Conservation (phyloP, 2,797 vertebrate species). For the Carduelis carduelis region DNA sequence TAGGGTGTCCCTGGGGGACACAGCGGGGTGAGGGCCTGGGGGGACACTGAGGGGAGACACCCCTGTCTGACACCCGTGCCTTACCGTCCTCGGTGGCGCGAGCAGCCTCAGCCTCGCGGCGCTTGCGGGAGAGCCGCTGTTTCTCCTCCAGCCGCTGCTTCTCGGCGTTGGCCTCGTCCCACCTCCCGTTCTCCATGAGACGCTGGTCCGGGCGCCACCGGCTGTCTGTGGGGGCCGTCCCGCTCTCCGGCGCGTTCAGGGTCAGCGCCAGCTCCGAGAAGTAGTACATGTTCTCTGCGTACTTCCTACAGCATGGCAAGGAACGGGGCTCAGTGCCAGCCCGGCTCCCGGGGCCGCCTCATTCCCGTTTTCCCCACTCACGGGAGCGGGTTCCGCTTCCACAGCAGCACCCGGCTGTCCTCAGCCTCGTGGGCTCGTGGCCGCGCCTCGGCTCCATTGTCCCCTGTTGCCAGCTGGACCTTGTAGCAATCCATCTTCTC, state of each 20-base stretch:
- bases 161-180: constrained; percentile 94
- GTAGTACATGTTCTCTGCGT: constrained; percentile 94
- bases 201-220: constrained; percentile 89
- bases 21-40: neutral
- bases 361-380: constrained; percentile 70
- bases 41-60: neutral
- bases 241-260: constrained; percentile 85
- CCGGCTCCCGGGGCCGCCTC: accelerated
- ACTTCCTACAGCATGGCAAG: constrained; percentile 74
- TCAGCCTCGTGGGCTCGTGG: constrained; percentile 84
- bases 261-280: constrained; percentile 93
- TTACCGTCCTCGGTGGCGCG: constrained; percentile 84
- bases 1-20: constrained; percentile 76
- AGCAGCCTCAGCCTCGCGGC: constrained; percentile 82
- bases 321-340: neutral
- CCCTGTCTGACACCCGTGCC: accelerated
- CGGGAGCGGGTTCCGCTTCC: constrained; percentile 91
- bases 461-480: constrained; percentile 77
- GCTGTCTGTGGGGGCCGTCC: constrained; percentile 90
- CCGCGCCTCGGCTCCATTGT: constrained; percentile 85
- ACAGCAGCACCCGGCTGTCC: constrained; percentile 81
- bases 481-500: constrained; percentile 96
- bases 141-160: constrained; percentile 96
- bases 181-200: constrained; percentile 92
- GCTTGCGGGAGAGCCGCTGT: constrained; percentile 83